Evolutionary conservation across 2,888 invertebrate species (phyloP).

Genomic region (Zelleria hepariella): DNA sequence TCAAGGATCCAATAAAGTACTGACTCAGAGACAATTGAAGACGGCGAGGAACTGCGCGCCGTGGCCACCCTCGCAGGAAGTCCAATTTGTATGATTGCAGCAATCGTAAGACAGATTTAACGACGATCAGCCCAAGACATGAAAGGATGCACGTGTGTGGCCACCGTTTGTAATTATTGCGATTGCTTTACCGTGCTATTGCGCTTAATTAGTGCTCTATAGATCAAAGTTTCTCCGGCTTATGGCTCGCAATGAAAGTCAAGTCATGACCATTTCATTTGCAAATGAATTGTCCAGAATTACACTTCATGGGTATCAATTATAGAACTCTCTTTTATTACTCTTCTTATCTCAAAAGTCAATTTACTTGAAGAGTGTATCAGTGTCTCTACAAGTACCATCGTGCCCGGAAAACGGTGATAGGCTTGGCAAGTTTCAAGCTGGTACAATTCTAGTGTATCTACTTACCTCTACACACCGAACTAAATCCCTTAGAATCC

Average conservation of each 20-base stretch:
- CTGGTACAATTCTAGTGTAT: too few relatives aligned
- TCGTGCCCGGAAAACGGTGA: too few relatives aligned
- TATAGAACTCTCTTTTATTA: too few relatives aligned
- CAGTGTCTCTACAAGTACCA: too few relatives aligned
- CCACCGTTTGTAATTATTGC: conserved; percentile 15
- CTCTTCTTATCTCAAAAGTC: neutral
- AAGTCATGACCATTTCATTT: neutral
- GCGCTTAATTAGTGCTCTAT: neutral
- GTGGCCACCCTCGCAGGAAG: conserved; percentile 55
- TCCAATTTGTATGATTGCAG: conserved; percentile 32
- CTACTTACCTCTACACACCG: too few relatives aligned
- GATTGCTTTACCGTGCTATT: conserved; percentile 11
- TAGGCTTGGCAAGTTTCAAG: too few relatives aligned
- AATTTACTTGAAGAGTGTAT: neutral
- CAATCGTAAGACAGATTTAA: conserved; percentile 18
- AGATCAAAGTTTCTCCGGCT: neutral
- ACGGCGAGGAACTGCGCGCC: conserved; percentile 41
- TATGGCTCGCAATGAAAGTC: neutral
- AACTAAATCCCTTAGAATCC: too few relatives aligned
- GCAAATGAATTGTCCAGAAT: neutral
- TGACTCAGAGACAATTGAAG: conserved; percentile 34
- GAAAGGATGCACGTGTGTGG: conserved; percentile 13
- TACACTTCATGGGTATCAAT: neutral
- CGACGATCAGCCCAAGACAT: conserved; percentile 8
- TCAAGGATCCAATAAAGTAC: conserved; percentile 29